phyloP scores from a whole-genome alignment of 2,888 invertebrate genomes.

The Clostera curtula region DNA sequence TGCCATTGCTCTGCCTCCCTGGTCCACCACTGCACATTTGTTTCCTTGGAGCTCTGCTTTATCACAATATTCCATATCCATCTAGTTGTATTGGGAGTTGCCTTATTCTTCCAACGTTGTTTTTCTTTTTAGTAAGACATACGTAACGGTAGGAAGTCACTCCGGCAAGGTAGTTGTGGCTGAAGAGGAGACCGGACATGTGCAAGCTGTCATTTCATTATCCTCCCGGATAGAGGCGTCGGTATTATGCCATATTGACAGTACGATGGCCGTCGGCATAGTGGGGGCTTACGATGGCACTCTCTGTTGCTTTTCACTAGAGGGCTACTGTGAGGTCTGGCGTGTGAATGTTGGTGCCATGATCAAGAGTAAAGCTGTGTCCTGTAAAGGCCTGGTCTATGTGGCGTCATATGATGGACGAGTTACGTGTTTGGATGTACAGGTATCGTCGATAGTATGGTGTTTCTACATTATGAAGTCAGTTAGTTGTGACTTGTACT shows the following conservation, averaged over 20 bases:
- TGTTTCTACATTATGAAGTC: too few species aligned
- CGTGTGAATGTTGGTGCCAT: conserved; percentile 73
- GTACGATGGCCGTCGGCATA: conserved; percentile 53
- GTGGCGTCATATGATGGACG: conserved; percentile 83
- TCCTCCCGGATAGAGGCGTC: conserved; percentile 85
- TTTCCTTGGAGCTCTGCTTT: too few species aligned
- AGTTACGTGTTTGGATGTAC: conserved; percentile 78
- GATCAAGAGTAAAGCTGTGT: conserved; percentile 77
- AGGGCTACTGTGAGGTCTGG: conserved; percentile 76
- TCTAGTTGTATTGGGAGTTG: too few species aligned
- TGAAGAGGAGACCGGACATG: conserved; percentile 65
- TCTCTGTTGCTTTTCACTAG: conserved; percentile 78
- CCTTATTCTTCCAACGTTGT: not conserved
- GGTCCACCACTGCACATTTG: too few species aligned
- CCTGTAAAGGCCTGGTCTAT: conserved; percentile 59
- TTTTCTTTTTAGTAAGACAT: conserved; percentile 46
- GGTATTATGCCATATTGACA: conserved; percentile 49
- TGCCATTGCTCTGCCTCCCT: too few species aligned
- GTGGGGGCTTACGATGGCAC: conserved; percentile 87
- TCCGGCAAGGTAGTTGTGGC: conserved; percentile 80
- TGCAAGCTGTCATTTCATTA: conserved; percentile 64
- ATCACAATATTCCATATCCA: too few species aligned
- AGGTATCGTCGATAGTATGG: conserved; percentile 58
- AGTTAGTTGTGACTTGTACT: too few species aligned
- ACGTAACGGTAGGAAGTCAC: conserved; percentile 73